A percentile compares a stretch with the other conserved stretches of the same genome.
Conservation (phyloP, 2,888 invertebrate genomes). For the Halictus quadricinctus region DNA sequence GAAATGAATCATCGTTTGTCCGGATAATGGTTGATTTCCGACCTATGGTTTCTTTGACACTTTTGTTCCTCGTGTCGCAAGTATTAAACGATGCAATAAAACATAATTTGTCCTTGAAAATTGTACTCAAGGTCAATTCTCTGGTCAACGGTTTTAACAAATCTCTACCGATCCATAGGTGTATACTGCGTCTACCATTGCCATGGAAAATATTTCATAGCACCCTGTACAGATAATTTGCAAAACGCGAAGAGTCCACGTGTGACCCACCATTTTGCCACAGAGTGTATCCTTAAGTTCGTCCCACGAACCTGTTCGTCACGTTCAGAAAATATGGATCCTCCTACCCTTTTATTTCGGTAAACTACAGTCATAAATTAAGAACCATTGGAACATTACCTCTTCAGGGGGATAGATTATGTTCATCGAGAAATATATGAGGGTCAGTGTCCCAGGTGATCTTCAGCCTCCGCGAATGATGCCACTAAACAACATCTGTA, state of each 20-base stretch:
- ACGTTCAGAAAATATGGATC: background rate
- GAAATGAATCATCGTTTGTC: background rate
- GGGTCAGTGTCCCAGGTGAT: constrained; percentile 36
- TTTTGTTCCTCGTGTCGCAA: background rate
- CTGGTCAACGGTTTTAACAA: background rate
- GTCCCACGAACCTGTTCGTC: background rate
- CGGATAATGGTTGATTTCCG: background rate
- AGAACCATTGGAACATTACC: constrained; percentile 3
- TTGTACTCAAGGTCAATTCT: background rate
- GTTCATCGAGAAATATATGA: constrained; percentile 29
- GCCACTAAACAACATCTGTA: constrained; percentile 43
- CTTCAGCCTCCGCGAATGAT: constrained; percentile 30
- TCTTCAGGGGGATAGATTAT: constrained; percentile 15
- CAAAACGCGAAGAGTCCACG: background rate
- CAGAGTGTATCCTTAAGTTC: background rate
- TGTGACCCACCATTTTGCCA: background rate
- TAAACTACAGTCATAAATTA: constrained; percentile 17
- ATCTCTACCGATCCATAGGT: background rate
- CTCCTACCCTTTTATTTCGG: background rate
- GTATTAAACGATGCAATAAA: background rate
- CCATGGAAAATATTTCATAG: background rate
- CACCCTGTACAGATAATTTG: background rate
- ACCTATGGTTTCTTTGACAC: background rate
- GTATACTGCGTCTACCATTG: background rate
- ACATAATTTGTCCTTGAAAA: background rate